These are phyloP conservation scores for Hypomecis punctinalis DNA, from an alignment of 2,888 invertebrate species.

Conservation along the genomic window DNA sequence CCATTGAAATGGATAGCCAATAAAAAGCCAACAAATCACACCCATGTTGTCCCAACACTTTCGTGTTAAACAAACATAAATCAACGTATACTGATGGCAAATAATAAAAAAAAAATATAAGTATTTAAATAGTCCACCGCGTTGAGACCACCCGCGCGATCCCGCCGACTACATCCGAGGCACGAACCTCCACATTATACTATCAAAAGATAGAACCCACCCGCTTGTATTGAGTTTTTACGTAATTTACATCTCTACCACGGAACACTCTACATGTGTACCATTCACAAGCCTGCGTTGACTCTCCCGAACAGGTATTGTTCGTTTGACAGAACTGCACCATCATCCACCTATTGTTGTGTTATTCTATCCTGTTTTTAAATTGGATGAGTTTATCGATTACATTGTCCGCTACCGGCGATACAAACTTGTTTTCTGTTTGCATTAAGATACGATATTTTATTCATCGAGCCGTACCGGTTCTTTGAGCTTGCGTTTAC, in stretches of 20 bases:
- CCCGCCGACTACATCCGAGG: conserved; percentile 60
- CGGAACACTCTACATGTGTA: conserved; percentile 50
- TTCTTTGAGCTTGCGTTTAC: conserved; percentile 41
- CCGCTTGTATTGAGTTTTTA: conserved; percentile 72
- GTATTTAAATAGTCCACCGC: conserved; percentile 75
- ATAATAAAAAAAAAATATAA: conserved; percentile 78
- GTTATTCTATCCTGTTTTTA: conserved; percentile 60
- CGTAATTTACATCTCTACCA: conserved; percentile 78
- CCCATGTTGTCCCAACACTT: conserved; percentile 75
- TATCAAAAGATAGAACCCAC: conserved; percentile 75
- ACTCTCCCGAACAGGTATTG: conserved; percentile 51
- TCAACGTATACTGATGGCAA: conserved; percentile 75
- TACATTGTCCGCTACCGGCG: conserved; percentile 67
- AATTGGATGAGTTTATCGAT: conserved; percentile 72
- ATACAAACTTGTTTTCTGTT: conserved; percentile 46
- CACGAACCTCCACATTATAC: conserved; percentile 77
- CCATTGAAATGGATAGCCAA: conserved; percentile 68
- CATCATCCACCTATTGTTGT: conserved; percentile 66
- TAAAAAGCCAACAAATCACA: conserved; percentile 77
- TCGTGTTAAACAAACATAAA: conserved; percentile 79
- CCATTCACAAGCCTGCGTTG: conserved; percentile 45
- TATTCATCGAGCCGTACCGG: conserved; percentile 43
- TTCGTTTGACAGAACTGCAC: conserved; percentile 57
- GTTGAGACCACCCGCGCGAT: conserved; percentile 78
- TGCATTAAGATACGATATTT: conserved; percentile 42